Base-by-base conservation (phyloP, 2,797 vertebrate genomes). In the Gallinago stenura region DNA sequence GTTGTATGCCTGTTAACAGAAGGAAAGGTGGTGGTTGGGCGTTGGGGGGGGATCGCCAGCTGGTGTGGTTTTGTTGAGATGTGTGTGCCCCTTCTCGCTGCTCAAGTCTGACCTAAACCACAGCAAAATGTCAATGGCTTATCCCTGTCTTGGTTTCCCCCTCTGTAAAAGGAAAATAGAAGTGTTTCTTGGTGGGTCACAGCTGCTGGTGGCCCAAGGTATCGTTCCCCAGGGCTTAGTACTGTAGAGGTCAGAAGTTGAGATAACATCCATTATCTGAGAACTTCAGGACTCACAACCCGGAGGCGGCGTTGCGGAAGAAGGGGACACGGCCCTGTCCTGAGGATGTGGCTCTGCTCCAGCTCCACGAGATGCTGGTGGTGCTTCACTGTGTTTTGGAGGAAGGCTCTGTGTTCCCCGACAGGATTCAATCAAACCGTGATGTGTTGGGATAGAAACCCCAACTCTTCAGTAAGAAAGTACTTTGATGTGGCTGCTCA, bases 321-420 rank as follows among this genome's bases (percentile, higher is more conserved):
- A 80, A 16, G 22, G 14, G 35, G 28, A 7, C 17, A 2, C 0
- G 1, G 7, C 0, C 2, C 33, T 57, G 54, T 53, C 21, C 7
- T 33, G 45, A 31, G 37, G 60, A 16, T 2, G 2, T 35, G 66
- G 18, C 43, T 19, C 54, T 48, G 25, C 15, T 48, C 54, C 48
- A 43, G 81, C 60, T 62, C 75, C 0, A 2, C 0, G 4, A 45
- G 79, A 17, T 61, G 41, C 62, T 88, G 46, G 14, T 84, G n/a
- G 12, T 35, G 57, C 57, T 39, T 37, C 7, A 33, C 8, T 9
- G 43, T 68, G 75, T 46, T 75, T 54, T 43, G 45, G 48, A 79
- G 61, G 39, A 70, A 73, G 25, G 35, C 41, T 68, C 20, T 33
- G 17, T 15, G 31, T 33, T 83, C 28, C 57, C 4, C 0, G 17